Base-by-base conservation (phyloP, 2,797 vertebrate species). In the Nasua narica region DNA sequence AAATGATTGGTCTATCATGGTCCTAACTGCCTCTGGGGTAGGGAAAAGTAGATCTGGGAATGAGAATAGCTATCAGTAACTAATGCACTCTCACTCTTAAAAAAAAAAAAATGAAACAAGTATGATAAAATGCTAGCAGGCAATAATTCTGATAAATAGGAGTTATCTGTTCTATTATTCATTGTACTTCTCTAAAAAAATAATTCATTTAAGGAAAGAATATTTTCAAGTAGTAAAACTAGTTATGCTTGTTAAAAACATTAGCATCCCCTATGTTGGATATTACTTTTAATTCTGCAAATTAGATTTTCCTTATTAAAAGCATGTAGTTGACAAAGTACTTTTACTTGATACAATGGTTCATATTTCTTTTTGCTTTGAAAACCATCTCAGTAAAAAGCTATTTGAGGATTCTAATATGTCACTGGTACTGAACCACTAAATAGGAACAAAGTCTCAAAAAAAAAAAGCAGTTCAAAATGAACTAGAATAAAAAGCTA, bases 31-130 rank as follows among this genome's bases (percentile, higher is more conserved):
- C 52, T 78, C 69, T 48, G 10, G 7, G 18, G 27, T 52, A 40
- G 6, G 29, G 7, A 37, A 40, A 65, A 91, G 32, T 50, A 7
- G 35, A 81, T 56, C 65, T 83, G 13, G 29, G 14, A n/a, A 78
- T 4, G 16, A 29, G 11, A 40, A 78, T 8, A 77, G 69, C 62
- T 13, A 87, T 67, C 48, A 67, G 77, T 77, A 77, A 87, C 29
- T 77, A 77, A 87, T 25, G 27, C 14, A 88, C 16, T 78, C 23
- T 70, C 32, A 16, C 7, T 65, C 54, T 79, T 96, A 92, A 92
- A 94, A 96, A 83, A 94, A 96, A 83, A 15, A 91, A 43, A 94
- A 94, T 89, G 10, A 81, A 58, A 81, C 13, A 81, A 81, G 79
- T 27, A 82, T 19, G 15, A 50, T 35, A 62, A 81, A 82, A 65